Evolutionary conservation across 1,140 invertebrate species (phyloP).

Genomic region (Oryctes rhinoceros): DNA sequence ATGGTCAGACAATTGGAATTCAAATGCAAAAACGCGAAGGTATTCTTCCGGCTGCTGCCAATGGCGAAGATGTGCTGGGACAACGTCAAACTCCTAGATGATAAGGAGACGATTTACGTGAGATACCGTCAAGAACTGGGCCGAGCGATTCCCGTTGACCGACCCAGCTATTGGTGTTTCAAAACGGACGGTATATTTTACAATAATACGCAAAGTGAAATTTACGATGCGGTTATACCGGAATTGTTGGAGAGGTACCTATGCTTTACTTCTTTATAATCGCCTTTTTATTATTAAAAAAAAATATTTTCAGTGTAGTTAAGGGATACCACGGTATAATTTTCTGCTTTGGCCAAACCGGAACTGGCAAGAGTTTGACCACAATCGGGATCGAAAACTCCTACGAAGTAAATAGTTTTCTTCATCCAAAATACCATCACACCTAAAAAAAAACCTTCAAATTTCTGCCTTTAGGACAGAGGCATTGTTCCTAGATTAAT

Average conservation of each 20-base stretch:
- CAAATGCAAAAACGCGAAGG: slow-evolving; percentile 47
- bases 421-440: not conserved
- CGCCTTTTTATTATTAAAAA: not conserved
- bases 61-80: slow-evolving; percentile 48
- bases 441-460: not conserved
- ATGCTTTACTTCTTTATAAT: not conserved
- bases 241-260: slow-evolving; percentile 50
- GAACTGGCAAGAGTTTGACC: slow-evolving; percentile 56
- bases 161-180: slow-evolving; percentile 54
- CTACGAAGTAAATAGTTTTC: slow-evolving; percentile 47
- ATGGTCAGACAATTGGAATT: slow-evolving; percentile 22
- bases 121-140: slow-evolving; percentile 51
- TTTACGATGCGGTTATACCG: slow-evolving; percentile 47
- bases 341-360: slow-evolving; percentile 52
- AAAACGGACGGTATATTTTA: slow-evolving; percentile 52
- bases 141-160: slow-evolving; percentile 26
- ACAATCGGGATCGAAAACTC: slow-evolving; percentile 50
- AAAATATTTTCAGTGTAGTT: slow-evolving; percentile 48
- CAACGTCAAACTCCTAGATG: slow-evolving; percentile 49
- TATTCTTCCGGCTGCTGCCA: slow-evolving; percentile 52
- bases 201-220: slow-evolving; percentile 48
- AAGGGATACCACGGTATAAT: slow-evolving; percentile 50
- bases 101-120: slow-evolving; percentile 50
- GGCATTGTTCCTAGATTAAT: slow-evolving; percentile 52
- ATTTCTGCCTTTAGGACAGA: slow-evolving; percentile 49